Evolutionary conservation across 2,113 vertebrate species (phyloP).

Genomic region (Leptobrachium ailaonicum): DNA sequence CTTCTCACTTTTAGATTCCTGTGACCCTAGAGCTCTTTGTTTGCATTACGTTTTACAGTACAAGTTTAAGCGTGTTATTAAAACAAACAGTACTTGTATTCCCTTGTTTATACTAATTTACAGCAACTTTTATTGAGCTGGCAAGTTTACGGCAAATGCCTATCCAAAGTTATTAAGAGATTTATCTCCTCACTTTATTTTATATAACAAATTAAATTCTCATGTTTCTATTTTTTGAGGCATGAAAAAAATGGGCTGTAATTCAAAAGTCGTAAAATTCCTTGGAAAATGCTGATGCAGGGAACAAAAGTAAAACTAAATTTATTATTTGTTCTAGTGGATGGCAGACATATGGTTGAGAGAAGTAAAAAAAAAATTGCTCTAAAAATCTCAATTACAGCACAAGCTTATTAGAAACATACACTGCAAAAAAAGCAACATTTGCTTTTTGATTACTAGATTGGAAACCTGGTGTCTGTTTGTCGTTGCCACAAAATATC

Average conservation of each 20-base stretch:
- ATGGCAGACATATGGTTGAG: constrained; percentile 45
- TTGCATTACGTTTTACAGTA: not conserved
- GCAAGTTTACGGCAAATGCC: constrained; percentile 16
- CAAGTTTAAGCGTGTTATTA: not conserved
- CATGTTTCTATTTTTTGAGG: not conserved
- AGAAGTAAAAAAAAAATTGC: constrained; percentile 26
- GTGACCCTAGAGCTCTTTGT: not conserved
- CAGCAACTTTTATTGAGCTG: not conserved
- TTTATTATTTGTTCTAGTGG: constrained; percentile 46
- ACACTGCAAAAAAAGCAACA: constrained; percentile 35
- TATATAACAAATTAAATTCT: constrained; percentile 21
- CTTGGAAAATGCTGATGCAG: constrained; percentile 32
- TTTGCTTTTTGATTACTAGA: constrained; percentile 15
- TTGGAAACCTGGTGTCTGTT: constrained; percentile 13
- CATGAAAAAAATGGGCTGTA: constrained; percentile 16
- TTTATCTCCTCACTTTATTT: not conserved
- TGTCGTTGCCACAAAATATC: too few species aligned
- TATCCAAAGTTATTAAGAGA: constrained; percentile 28
- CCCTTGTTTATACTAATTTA: constrained; percentile 17
- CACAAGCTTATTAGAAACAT: constrained; percentile 37
- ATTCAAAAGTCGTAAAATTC: constrained; percentile 44
- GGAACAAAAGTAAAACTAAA: constrained; percentile 45
- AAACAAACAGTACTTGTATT: not conserved
- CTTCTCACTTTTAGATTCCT: not conserved
- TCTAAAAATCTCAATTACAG: constrained; percentile 46